Evolutionary conservation across 1,140 invertebrate species (phyloP), one percentile per base, ranked within the genome.

Genomic region (Spodoptera frugiperda): DNA sequence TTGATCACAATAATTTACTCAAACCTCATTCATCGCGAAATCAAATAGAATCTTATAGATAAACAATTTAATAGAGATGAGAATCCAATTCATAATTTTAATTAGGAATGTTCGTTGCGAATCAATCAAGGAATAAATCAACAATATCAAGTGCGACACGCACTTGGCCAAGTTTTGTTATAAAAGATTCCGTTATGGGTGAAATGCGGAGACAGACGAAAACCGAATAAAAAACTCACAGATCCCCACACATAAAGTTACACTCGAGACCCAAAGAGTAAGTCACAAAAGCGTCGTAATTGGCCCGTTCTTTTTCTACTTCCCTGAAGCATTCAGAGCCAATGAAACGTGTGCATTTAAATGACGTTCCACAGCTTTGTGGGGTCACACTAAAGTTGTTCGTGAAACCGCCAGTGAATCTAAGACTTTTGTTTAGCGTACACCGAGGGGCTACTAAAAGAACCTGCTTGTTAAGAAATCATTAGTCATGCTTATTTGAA

Each of bases 291-390:
- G 91, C 90, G 86, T 87, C 90, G 91, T 93, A 93, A 93, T 93
- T 93, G 92, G 92, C 91, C 90, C 90, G 90, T 91, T 92, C 92
- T 93, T 92, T 93, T 93, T 91, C 87, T 90, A 90, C 89, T 91
- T 92, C 89, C 92, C 89, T 89, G 89, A 90, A 92, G 91, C 91
- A 93, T 93, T 93, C 91, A 92, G 89, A 92, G 85, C 91, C 91
- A 93, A 93, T 93, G 92, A 93, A 93, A 93, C 92, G 92, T 93
- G 92, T 92, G 92, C 92, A 93, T 93, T 93, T 93, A 93, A 93
- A 93, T 93, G 92, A 93, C 92, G 91, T 91, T 91, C 89, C 91
- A 88, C 84, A 84, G 90, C 92, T 93, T 93, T 93, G 92, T 93
- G 91, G 90, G 89, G 90, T 89, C 91, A 92, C 90, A 92, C 90